Conservation (phyloP, 2,888 invertebrate genomes). For the Andrena flavipes region DNA sequence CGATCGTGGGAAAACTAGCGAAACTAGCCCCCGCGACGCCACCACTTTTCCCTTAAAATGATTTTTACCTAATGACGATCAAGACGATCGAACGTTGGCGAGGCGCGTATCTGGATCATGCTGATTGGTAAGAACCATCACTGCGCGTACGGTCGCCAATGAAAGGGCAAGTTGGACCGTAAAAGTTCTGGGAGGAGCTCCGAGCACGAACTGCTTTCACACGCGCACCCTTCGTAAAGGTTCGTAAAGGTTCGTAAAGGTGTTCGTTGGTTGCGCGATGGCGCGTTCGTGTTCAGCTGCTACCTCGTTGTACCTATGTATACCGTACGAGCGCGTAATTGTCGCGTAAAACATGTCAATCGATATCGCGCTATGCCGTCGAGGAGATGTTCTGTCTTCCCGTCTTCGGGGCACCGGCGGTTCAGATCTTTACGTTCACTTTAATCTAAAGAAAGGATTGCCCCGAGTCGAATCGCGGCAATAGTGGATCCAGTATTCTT, state of each 20-base stretch:
- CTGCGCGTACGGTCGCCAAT: conserved; percentile 54
- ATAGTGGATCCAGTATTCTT: background rate
- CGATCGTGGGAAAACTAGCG: background rate
- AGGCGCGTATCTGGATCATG: background rate
- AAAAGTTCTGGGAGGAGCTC: conserved; percentile 71
- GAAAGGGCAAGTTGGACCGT: conserved; percentile 38
- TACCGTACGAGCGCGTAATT: no score
- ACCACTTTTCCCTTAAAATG: background rate
- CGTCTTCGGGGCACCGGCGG: background rate
- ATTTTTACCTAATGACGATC: background rate
- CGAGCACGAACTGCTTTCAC: conserved; percentile 70
- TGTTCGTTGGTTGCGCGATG: conserved; percentile 26
- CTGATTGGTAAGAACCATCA: conserved; percentile 3
- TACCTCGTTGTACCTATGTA: background rate
- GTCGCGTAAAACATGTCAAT: background rate
- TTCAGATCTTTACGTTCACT: background rate
- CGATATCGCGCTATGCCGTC: background rate
- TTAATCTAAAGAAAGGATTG: background rate
- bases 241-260: conserved; percentile 31
- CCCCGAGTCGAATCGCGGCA: background rate
- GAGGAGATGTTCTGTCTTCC: background rate
- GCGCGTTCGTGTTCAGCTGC: conserved; percentile 37
- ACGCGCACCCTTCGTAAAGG: conserved; percentile 32
- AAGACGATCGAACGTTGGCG: background rate
- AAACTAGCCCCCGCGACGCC: background rate